These are phyloP conservation scores for Platycheirus rosarum DNA, from an alignment of 2,888 invertebrate genomes.

Conservation along the genomic window DNA sequence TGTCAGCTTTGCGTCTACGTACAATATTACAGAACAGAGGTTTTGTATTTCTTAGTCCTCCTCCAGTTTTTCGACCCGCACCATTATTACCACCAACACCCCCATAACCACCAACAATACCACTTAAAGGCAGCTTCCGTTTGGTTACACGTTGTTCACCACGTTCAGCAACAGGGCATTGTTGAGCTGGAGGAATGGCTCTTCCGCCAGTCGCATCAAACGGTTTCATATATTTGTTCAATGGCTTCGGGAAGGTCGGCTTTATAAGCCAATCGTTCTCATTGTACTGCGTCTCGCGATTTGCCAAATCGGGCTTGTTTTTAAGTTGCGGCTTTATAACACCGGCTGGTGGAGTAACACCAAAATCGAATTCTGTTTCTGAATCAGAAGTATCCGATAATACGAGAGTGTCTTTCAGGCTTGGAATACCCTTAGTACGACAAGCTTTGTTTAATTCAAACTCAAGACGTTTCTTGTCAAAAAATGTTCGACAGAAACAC, in stretches of 20 bases:
- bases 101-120: conserved; percentile 22
- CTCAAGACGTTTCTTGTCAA: conserved; percentile 83
- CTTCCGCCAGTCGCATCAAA: conserved; percentile 20
- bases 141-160: background rate
- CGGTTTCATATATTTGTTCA: conserved; percentile 77
- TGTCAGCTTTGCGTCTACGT: conserved; percentile 40
- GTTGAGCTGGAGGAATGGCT: background rate
- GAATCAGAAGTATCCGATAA: conserved; percentile 81
- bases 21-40: conserved; percentile 52
- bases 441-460: conserved; percentile 84
- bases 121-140: conserved; percentile 5
- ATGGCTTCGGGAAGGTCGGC: conserved; percentile 76
- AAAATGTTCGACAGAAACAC: conserved; percentile 79
- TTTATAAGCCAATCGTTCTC: conserved; percentile 83
- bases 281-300: conserved; percentile 86
- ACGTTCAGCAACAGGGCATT: background rate
- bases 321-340: conserved; percentile 85
- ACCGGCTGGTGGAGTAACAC: conserved; percentile 88
- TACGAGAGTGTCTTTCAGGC: conserved; percentile 76
- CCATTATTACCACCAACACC: conserved; percentile 42
- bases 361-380: conserved; percentile 88
- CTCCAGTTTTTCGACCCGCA: conserved; percentile 16
- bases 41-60: conserved; percentile 16
- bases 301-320: conserved; percentile 83
- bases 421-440: conserved; percentile 73